A percentile compares a stretch with the other conserved stretches of the same genome.
phyloP scores from a whole-genome alignment of 2,113 vertebrate species.

The Dicrurus megarhynchus region DNA sequence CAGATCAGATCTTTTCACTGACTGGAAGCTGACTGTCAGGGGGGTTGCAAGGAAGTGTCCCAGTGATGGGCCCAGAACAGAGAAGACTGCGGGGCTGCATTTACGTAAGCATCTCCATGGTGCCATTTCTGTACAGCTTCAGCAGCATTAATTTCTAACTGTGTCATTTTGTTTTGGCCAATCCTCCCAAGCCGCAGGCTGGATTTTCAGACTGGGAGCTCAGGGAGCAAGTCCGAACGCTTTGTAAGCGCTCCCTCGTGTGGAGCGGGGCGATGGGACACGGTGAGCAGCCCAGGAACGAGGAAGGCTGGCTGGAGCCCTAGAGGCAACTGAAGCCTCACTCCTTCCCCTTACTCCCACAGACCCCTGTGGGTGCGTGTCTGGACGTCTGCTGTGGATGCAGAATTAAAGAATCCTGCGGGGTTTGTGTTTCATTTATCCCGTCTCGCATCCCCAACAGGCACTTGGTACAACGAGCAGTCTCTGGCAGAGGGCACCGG shows the following conservation, averaged over 20 bases:
- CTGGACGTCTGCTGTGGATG: neutral
- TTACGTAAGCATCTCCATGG: neutral
- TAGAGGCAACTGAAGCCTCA: neutral
- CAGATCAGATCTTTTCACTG: neutral
- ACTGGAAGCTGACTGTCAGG: neutral
- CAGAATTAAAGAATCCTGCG: neutral
- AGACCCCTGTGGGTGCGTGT: accelerated
- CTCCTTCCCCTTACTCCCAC: neutral
- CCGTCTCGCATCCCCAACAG: neutral
- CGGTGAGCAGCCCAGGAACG: accelerated
- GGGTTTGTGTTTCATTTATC: neutral
- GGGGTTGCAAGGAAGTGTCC: neutral
- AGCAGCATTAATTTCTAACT: neutral
- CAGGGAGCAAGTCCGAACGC: neutral
- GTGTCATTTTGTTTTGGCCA: neutral
- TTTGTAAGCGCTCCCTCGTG: neutral
- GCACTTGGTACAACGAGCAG: accelerated
- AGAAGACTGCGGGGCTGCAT: neutral
- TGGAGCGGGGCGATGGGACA: neutral
- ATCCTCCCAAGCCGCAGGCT: neutral
- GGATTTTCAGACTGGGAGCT: neutral
- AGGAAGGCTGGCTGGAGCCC: neutral
- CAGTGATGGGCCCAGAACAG: neutral
- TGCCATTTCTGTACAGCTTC: neutral
- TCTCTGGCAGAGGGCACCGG: neutral